Evolutionary conservation across 2,113 vertebrate genomes (phyloP), one percentile per base, ranked within the genome.

Genomic region (Pseudorhombus dupliciocellatus): DNA sequence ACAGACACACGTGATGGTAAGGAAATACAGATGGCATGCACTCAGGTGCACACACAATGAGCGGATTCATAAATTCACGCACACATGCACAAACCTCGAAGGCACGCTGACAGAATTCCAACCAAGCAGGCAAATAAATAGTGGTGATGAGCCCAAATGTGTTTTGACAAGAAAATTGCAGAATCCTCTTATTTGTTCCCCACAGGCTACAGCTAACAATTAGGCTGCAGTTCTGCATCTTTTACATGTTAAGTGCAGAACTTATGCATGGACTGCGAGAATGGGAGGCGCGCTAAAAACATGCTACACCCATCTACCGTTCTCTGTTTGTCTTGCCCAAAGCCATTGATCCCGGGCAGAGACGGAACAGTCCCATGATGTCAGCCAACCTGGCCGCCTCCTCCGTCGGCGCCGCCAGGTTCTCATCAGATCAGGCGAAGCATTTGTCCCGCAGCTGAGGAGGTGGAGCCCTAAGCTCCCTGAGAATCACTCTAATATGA

Each of bases 401-500:
- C 15, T 56, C 20, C 24, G 44, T 26, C 24, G 3, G 54, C 50
- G 66, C 63, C 11, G 52, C 66, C 58, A 76, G 56, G 52, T 83
- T 87, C 44, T 57, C 76, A 64, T 90, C 55, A 73, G 60, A 86
- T 59, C 56, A 57, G 70, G 69, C 30, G 3, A 66, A 61, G 42
- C 31, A 16, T 44, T 77, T n/a, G 28, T 80, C 28, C 52, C 48
- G 42, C 40, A 3, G 14, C 57, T 62, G 67, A 62, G 51, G 37
- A 66, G 77, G 65, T 53, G 48, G 71, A 53, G 59, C 66, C 24
- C 4, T 62, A 26, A 77, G 66, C 28, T 87, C 73, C 78, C 61
- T 66, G 79, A 87, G 80, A 83, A 81, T 80, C 71, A 57, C 70
- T 70, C 61, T 81, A 74, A 88, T 69, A 8, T 77, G 66, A 89